Conservation (phyloP, 1,140 invertebrate genomes). For the Plodia interpunctella region DNA sequence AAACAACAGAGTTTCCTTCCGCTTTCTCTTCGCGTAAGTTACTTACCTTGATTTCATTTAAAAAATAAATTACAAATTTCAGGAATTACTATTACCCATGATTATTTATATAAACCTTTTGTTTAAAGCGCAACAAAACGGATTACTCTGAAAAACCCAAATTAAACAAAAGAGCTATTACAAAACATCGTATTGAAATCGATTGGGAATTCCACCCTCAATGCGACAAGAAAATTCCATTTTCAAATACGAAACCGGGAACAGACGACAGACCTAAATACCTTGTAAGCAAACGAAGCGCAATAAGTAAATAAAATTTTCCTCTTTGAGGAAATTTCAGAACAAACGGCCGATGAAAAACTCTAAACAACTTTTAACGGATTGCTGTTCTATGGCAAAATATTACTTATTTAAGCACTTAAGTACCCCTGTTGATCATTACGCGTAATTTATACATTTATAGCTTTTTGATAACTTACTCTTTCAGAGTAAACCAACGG, state of each 20-base stretch:
- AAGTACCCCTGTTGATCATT: neutral
- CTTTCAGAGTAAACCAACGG: too few relatives aligned
- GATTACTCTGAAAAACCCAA: neutral
- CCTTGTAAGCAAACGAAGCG: slow-evolving; percentile 73
- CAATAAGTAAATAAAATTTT: slow-evolving; percentile 71
- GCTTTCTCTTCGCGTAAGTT: too few relatives aligned
- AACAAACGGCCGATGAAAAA: slow-evolving; percentile 64
- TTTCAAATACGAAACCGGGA: slow-evolving; percentile 66
- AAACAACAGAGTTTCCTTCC: too few relatives aligned
- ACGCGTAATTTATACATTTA: too few relatives aligned
- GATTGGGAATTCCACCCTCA: slow-evolving; percentile 56
- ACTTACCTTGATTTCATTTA: too few relatives aligned
- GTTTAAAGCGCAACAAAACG: neutral
- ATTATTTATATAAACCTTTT: too few relatives aligned
- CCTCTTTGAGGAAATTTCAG: slow-evolving; percentile 61
- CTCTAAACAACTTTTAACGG: slow-evolving; percentile 58
- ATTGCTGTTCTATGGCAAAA: slow-evolving; percentile 34
- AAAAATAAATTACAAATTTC: too few relatives aligned
- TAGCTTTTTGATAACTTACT: too few relatives aligned
- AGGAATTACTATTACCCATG: too few relatives aligned
- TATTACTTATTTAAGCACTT: slow-evolving; percentile 8
- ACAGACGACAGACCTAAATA: slow-evolving; percentile 68
- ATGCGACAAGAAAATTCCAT: slow-evolving; percentile 70
- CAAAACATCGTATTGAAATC: slow-evolving; percentile 52
- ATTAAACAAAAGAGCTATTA: slow-evolving; percentile 46